Percentiles rank a stretch among this genome's conserved stretches.
phyloP scores from a whole-genome alignment of 1,140 invertebrate genomes.

The Drosophila melanica region DNA sequence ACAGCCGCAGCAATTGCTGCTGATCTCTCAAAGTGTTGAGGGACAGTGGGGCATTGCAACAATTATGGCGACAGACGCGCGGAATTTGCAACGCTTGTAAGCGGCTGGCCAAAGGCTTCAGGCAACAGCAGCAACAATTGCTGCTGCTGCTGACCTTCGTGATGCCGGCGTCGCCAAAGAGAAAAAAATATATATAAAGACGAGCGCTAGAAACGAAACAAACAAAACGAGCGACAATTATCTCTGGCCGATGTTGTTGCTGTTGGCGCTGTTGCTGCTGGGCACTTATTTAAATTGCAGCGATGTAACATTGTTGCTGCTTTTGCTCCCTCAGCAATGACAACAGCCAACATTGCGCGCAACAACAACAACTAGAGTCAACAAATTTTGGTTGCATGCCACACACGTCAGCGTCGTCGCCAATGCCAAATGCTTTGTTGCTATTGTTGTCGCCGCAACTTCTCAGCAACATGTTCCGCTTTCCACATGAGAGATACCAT shows the following conservation, averaged over 20 bases:
- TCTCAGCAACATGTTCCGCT: constrained; percentile 5
- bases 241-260: constrained; percentile 31
- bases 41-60: constrained; percentile 44
- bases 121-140: constrained; percentile 38
- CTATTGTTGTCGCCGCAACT: constrained; percentile 21
- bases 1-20: constrained; percentile 66
- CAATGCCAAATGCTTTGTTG: constrained; percentile 13
- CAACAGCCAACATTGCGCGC: constrained; percentile 30
- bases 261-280: constrained; percentile 46
- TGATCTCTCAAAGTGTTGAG: constrained; percentile 61
- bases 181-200: constrained; percentile 55
- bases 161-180: constrained; percentile 58
- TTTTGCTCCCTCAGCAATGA: constrained; percentile 27
- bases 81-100: constrained; percentile 79
- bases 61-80: constrained; percentile 75
- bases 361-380: constrained; percentile 33
- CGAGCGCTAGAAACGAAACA: constrained; percentile 58
- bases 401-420: constrained; percentile 61
- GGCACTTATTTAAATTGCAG: constrained; percentile 77
- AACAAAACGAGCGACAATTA: constrained; percentile 67
- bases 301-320: constrained; percentile 54
- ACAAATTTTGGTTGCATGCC: constrained; percentile 70
- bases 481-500: background rate
- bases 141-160: constrained; percentile 63
- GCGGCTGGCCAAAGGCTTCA: constrained; percentile 65